phyloP scores from a whole-genome alignment of 2,797 vertebrate species.

The Danio jaintianensis region DNA sequence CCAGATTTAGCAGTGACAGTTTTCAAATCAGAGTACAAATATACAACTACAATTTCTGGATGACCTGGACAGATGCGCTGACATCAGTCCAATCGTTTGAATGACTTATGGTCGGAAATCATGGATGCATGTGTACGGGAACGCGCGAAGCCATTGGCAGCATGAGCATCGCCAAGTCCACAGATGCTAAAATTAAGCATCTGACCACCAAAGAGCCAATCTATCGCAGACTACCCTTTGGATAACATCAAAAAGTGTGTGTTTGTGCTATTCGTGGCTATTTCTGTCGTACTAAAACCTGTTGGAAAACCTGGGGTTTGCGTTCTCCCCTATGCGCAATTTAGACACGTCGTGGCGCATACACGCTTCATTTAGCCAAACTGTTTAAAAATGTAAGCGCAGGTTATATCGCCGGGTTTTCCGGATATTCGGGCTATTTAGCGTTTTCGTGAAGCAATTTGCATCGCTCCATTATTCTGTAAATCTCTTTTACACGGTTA shows the following conservation, averaged over 20 bases:
- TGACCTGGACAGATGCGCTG: not conserved
- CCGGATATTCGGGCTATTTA: conserved; percentile 62
- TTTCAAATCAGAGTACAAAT: not conserved
- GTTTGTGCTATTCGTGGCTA: conserved; percentile 1
- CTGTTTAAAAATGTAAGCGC: conserved; percentile 31
- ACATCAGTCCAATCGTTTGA: not conserved
- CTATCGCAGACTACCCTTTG: not conserved
- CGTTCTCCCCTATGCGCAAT: conserved; percentile 58
- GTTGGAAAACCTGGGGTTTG: conserved; percentile 53
- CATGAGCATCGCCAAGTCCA: conserved; percentile 52
- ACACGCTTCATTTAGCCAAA: conserved; percentile 41
- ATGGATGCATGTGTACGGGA: conserved; percentile 55
- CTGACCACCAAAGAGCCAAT: not conserved
- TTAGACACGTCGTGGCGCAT: conserved; percentile 54
- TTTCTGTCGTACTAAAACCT: conserved; percentile 41
- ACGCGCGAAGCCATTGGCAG: conserved; percentile 54
- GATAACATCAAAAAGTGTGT: not conserved
- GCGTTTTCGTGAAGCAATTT: conserved; percentile 93
- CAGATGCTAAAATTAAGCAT: conserved; percentile 26
- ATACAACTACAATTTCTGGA: not conserved
- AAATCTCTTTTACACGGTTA: conserved; percentile 94
- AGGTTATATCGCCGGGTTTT: conserved; percentile 26
- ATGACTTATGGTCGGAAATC: conserved; percentile 18
- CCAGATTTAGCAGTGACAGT: not conserved
- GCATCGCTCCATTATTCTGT: conserved; percentile 91